These are phyloP conservation scores for Leptinotarsa peninsularis DNA, from an alignment of 2,888 invertebrate species.

Conservation along the genomic window DNA sequence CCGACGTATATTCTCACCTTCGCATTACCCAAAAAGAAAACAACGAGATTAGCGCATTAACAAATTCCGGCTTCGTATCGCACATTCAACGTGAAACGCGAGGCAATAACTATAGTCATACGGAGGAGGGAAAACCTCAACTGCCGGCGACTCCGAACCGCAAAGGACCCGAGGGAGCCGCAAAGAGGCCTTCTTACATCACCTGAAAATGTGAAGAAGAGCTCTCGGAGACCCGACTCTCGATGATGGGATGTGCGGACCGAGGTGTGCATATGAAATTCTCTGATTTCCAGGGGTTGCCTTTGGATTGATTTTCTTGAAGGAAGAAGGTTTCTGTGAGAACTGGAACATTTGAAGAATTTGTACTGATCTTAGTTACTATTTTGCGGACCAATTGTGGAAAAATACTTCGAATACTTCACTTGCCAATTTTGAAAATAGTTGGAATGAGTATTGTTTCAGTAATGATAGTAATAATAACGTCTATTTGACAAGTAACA, in stretches of 20 bases:
- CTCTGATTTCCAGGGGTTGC: neutral
- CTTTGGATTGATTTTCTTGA: too few relatives aligned
- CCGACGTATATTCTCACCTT: slow-evolving; percentile 11
- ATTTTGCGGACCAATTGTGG: too few relatives aligned
- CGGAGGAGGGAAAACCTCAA: slow-evolving; percentile 41
- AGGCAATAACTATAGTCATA: slow-evolving; percentile 37
- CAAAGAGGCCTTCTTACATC: slow-evolving; percentile 32
- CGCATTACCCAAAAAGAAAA: slow-evolving; percentile 30
- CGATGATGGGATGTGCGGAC: neutral
- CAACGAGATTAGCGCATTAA: slow-evolving; percentile 30
- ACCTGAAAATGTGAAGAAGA: slow-evolving; percentile 30
- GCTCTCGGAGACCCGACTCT: slow-evolving; percentile 10
- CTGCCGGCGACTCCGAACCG: slow-evolving; percentile 43
- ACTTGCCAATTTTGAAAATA: too few relatives aligned
- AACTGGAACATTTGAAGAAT: too few relatives aligned
- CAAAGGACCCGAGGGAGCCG: slow-evolving; percentile 51
- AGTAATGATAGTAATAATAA: too few relatives aligned
- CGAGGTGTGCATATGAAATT: neutral
- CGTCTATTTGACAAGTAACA: too few relatives aligned
- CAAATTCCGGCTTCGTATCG: slow-evolving; percentile 37
- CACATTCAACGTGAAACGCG: slow-evolving; percentile 33
- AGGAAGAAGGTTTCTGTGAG: too few relatives aligned
- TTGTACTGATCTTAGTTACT: too few relatives aligned
- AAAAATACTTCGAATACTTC: too few relatives aligned
- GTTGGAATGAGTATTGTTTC: too few relatives aligned